Base-by-base conservation (phyloP, 2,113 vertebrate genomes). In the Lynx canadensis region DNA sequence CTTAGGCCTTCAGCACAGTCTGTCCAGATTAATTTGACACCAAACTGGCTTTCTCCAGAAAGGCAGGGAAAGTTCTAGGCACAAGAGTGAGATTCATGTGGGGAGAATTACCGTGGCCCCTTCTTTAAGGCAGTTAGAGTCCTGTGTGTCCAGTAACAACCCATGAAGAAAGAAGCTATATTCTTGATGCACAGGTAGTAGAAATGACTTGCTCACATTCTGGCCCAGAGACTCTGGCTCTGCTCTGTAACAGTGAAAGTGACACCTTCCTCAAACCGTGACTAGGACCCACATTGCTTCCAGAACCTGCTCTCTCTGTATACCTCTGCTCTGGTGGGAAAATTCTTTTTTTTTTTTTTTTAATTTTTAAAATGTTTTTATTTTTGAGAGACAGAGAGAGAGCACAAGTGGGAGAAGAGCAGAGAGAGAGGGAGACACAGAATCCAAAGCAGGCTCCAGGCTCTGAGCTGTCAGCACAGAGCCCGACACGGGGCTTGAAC, bases 11-110 rank as follows among this genome's bases (percentile, higher is more conserved):
- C 36, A 7, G n/a, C 25, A 50, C 81, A 78, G 31, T 83, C 36
- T 85, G 48, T 91, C 81, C 66, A 65, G 87, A 93, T 74, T 93
- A 91, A 68, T 50, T 74, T 82, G 95, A 96, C 93, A 89, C 33
- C 89, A 71, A 93, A 74, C 65, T 60, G 91, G 81, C 66, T 97
- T 78, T 96, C 93, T 95, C 66, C 68, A 66, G 66, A 95, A 89
- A 57, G 38, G 50, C 21, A 60, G 45, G 85, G 89, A 74, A 85
- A 69, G 27, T 14, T 71, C 66, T 16, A 57, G 73, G 78, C 78
- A 41, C 23, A 27, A 69, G 52, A 84, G 16, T 33, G 87, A 87
- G 78, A 57, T 21, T 63, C 19, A 0, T 27, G 3, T 25, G 31
- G 78, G 66, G 29, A 63, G 74, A 94, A 89, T 68, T 13, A 63